Percentiles rank a stretch among this genome's conserved stretches.
phyloP scores from a whole-genome alignment of 2,888 invertebrate genomes.

The Phyllotreta cruciferae region DNA sequence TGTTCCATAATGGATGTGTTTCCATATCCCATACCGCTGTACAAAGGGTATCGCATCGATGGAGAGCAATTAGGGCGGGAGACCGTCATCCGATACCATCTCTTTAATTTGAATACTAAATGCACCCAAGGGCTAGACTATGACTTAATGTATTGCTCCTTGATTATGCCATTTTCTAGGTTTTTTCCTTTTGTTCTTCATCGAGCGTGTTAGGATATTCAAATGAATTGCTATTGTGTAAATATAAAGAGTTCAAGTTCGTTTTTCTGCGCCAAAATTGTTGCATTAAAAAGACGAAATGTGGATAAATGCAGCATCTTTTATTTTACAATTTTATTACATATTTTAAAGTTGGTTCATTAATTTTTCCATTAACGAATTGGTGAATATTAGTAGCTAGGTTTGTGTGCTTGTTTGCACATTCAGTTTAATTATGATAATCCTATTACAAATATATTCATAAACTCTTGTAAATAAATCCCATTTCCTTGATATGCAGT shows the following conservation, averaged over 20 bases:
- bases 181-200: conserved; percentile 15
- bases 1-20: conserved; percentile 57
- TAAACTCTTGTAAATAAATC: conserved; percentile 4
- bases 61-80: conserved; percentile 59
- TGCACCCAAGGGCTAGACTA: conserved; percentile 49
- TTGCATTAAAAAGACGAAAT: too few species aligned
- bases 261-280: too few species aligned
- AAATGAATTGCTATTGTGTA: conserved; percentile 11
- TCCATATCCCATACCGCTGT: conserved; percentile 54
- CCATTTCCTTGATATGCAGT: conserved; percentile 3
- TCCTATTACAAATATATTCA: background rate
- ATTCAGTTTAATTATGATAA: background rate
- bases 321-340: too few species aligned
- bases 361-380: too few species aligned
- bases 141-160: conserved; percentile 44
- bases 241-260: too few species aligned
- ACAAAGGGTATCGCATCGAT: conserved; percentile 58
- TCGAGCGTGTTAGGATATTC: conserved; percentile 31
- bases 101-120: conserved; percentile 56
- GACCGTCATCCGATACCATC: conserved; percentile 58
- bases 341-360: too few species aligned
- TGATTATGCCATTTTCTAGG: conserved; percentile 38
- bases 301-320: too few species aligned
- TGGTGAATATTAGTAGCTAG: too few species aligned
- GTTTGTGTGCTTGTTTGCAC: too few species aligned